Conservation (phyloP, 2,113 vertebrate genomes). For the Equus przewalskii region DNA sequence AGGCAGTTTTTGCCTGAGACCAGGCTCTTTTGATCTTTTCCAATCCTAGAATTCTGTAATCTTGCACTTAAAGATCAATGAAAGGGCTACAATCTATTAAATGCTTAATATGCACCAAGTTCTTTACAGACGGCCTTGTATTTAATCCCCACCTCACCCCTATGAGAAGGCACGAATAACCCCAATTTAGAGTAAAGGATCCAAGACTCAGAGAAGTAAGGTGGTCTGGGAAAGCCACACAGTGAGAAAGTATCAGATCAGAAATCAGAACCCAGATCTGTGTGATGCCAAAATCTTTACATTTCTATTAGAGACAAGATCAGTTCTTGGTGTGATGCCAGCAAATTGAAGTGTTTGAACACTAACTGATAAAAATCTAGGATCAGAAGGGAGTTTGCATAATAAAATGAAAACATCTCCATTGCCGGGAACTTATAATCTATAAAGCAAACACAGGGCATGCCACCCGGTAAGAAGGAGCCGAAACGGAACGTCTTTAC, state of each 20-base stretch:
- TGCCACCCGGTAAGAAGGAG: neutral
- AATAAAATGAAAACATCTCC: neutral
- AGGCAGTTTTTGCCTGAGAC: neutral
- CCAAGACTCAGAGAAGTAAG: neutral
- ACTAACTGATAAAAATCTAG: neutral
- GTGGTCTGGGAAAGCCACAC: neutral
- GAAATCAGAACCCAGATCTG: neutral
- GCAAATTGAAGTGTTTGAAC: neutral
- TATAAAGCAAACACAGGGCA: neutral
- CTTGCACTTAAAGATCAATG: neutral
- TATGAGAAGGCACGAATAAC: neutral
- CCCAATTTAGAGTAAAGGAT: neutral
- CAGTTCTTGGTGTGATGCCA: neutral
- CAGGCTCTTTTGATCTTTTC: neutral
- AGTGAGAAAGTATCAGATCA: neutral
- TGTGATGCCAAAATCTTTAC: neutral
- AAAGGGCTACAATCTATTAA: neutral
- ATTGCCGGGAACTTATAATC: neutral
- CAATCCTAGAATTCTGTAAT: neutral
- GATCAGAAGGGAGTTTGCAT: neutral
- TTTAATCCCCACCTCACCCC: neutral
- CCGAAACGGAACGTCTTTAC: too few species aligned
- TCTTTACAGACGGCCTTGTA: neutral
- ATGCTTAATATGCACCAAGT: neutral
- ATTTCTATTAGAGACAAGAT: neutral